Conservation (phyloP, 2,113 vertebrate species). For the Balaeniceps rex region DNA sequence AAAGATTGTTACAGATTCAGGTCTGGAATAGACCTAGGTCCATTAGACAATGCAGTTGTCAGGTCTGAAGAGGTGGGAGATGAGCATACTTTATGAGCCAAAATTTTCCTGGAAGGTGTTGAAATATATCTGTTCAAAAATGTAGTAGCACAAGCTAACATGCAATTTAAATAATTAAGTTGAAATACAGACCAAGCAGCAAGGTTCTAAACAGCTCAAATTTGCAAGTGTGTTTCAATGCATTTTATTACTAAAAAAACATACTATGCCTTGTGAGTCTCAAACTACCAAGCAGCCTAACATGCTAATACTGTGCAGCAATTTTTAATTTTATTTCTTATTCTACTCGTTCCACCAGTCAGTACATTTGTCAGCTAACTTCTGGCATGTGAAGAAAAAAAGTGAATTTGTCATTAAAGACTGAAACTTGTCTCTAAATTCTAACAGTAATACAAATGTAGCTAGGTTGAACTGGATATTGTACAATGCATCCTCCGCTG, state of each 20-base stretch:
- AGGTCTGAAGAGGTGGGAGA: neutral
- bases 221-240: neutral
- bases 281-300: neutral
- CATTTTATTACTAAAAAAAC: neutral
- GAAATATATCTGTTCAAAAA: neutral
- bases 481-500: conserved; percentile 43
- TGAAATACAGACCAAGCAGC: neutral
- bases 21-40: neutral
- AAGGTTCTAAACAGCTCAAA: neutral
- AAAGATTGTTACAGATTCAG: neutral
- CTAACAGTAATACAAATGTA: neutral
- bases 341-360: neutral
- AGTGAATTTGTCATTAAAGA: neutral
- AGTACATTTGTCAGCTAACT: neutral
- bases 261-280: neutral
- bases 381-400: neutral
- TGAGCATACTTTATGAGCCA: neutral
- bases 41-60: neutral
- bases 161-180: neutral
- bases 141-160: neutral
- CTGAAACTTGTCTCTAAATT: neutral
- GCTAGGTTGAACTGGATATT: conserved; percentile 11
- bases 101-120: neutral
- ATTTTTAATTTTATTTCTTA: neutral
- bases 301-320: neutral